Base-by-base conservation (phyloP, 2,888 invertebrate genomes). In the Xiphydria camelus region DNA sequence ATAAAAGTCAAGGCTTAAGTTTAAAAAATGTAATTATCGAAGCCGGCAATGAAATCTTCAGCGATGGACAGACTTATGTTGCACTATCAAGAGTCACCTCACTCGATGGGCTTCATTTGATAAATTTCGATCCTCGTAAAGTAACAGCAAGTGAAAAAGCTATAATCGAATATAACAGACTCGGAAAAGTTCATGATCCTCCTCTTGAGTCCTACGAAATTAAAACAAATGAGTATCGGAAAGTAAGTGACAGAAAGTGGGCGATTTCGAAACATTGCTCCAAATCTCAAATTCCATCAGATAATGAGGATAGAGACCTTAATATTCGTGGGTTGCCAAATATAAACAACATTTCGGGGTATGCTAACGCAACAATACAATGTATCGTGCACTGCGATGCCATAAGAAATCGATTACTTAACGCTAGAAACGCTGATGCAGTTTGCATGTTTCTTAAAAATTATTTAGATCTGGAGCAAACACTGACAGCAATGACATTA, bases 1-100 rank as follows among this genome's bases (percentile, higher is more conserved):
- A 61, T 35, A 61, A 55, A 43, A 53, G 51, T 41, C 58, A 60
- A 45, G 58, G 56, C 1, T 35, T 59, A 7, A 60, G 59, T 49
- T 36, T 62, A 18, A 45, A 52, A 31, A 51, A 43, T 40, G 53
- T 46, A 38, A 36, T 63, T 2, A 35, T 60, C 2, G 58, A 61
- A 26, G 49, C 54, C 4, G 58, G 53, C 10, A 57, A 51, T 29
- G 38, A 46, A 10, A 37, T 59, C 26, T 59, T 59, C 29, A 45
- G 23, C 23, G 47, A 33, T 19, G 57, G 54, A 7, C 61, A 59
- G 37, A 34, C 47, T 21, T 62, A 61, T 46, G 57, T 61, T 10
- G 60, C 58, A 25, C 42, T 58, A 6, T 60, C 58, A 6, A 45
- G 57, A 23, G 50, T 58, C 6, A 56, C 51, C 15, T 38, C 36